Base-by-base conservation (phyloP, 1,140 invertebrate species). In the Vanessa atalanta region DNA sequence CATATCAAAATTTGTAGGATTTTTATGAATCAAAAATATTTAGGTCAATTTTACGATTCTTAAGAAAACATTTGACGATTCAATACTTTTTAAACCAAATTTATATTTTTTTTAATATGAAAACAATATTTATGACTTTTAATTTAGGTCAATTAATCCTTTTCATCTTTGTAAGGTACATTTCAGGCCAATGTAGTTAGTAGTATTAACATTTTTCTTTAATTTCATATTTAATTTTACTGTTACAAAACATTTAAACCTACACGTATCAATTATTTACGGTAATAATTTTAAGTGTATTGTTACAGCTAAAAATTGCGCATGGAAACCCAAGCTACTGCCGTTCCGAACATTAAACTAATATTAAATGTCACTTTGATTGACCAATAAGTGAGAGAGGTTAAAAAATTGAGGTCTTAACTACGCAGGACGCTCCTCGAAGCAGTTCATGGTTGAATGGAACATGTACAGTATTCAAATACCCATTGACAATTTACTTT, bases 391-490 rank as follows among this genome's bases (percentile, higher is more conserved):
- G 88, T 88, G 85, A 91, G 86, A 90, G 88, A 89, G 87, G 89
- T 89, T 85, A 87, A 91, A 92, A 92, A 93, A 93, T 90, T 91
- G 91, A 91, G 91, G 91, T 91, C 89, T 93, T 81, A 83, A 83
- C 80, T 80, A 85, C 87, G 87, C 88, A 89, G 91, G 91, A 91
- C 87, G 87, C 82, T 91, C 88, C 87, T 90, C 89, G 82, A 90
- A 91, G 90, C 84, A 90, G 90, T 91, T 92, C 90, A 92, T 91
- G 90, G 90, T 92, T 92, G 89, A 91, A 89, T 88, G 84, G 85
- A 86, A 90, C 86, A 90, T 90, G 88, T 89, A 87, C 85, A 87
- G 79, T 85, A 80, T 84, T 88, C 79, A 83, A 86, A 83, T 82
- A 77, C 16, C n/a, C 50, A 64, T 47, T 65, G 37, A 55, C 74